Evolutionary conservation across 2,797 vertebrate species (phyloP), one percentile per base, ranked within the genome.

Genomic region (Pseudopleuronectes americanus): DNA sequence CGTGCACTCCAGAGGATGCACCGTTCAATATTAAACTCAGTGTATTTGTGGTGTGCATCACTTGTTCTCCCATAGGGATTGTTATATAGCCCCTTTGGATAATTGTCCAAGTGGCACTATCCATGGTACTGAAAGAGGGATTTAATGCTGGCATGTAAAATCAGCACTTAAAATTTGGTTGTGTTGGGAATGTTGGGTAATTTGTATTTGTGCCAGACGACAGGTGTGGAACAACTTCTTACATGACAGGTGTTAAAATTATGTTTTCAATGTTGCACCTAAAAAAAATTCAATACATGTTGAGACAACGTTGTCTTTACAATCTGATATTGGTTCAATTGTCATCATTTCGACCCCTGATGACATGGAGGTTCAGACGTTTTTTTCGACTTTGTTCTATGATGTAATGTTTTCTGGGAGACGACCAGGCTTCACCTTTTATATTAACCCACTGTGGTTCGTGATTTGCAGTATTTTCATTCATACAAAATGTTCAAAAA

Each of bases 1-100:
- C 52, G 74, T 81, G 85, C 77, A 68, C 73, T 75, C 67, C 67
- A 22, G 53, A 64, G 22, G 86, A 73, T 61, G 86, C 86, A 80
- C 52, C 4, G 57, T 87, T 90, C 68, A 69, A 48, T 78, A 64
- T 66, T 66, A 51, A 85, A 77, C 58, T 77, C 31, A 61, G n/a
- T 79, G 64, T 84, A 43, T 76, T 47, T 67, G 67, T 76, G n/a
- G 43, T 64, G 33, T 77, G 41, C 60, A 72, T 41, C 62, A 70
- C 66, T 82, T 80, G 48, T 55, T 79, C 26, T 54, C 65, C 74
- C 79, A 63, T 81, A 63, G 48, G 56, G 52, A 68, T 13, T 41
- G 53, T 49, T 58, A 67, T 8, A 21, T 38, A 62, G 60, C 54
- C 24, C 59, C 45, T 14, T 17, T 14, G 13, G 2, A 23, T 16